Evolutionary conservation across 1,140 invertebrate species (phyloP), one percentile per base, ranked within the genome.

Genomic region (Mycetomoellerius zeteki): DNA sequence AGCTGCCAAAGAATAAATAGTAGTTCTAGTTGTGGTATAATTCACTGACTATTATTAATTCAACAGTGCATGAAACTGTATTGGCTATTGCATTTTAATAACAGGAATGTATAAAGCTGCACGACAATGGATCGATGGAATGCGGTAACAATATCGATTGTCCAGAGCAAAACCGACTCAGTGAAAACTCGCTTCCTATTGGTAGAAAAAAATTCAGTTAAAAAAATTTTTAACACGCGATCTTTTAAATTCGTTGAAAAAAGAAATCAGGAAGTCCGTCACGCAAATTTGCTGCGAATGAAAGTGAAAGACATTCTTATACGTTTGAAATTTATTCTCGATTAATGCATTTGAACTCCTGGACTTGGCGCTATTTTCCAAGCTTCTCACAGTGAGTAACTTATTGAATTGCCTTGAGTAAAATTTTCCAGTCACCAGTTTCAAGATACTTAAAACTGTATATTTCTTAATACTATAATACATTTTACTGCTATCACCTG

Each of bases 121-220:
- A 6, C 24, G 37, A 84, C 54, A 58, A 50, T 43, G 54, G 69
- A 75, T 84, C 80, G 43, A 75, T 84, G 62, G 3, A 73, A 37
- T 50, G 30, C 71, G n/a, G 24, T 50, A 75, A 75, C 27, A 5
- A 10, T 75, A 84, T 84, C 56, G 80, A 82, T 82, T 56, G 14
- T 8, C 12, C 67, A 8, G 24, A 60, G 14, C 10, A 8, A 30
- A 72, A 21, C 16, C 24, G 52, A 50, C 80, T 60, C 24, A 19
- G 33, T 19, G n/a, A 60, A 60, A 75, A 37, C 10, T 30, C 24
- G 80, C 37, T 60, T 73, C 37, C 33, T n/a, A 47, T 33, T 52
- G 7, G 19, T 21, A 21, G 4, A 43, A 30, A 14, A 82, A 58
- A 47, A 72, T 47, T 47, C 16, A 2, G 0, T 19, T 4, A 16